Evolutionary conservation across 1,140 invertebrate genomes (phyloP), one percentile per base, ranked within the genome.

Genomic region (Ericerus pela): DNA sequence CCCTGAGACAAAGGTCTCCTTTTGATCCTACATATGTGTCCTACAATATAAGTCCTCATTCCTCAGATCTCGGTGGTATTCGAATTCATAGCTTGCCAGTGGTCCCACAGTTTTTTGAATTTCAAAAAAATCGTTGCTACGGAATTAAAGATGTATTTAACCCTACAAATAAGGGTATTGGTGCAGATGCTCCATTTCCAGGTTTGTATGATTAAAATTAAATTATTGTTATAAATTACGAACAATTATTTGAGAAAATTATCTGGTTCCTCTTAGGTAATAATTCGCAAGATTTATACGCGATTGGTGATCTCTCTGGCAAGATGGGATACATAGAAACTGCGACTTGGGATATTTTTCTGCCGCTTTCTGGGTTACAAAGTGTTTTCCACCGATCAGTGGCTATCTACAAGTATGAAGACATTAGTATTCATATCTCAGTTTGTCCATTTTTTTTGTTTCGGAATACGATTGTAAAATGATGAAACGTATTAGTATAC

Each of bases 281-380:
- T 59, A 83, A 85, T 26, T 90, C 88, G 3, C 85, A 88, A 67
- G 87, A 95, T 68, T 81, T 88, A 64, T 95, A 92, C 64, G 78
- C 85, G 2, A 69, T 92, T 12, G 89, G 90, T 0, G 91, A 96
- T 70, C 69, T 97, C 2, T 86, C 88, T 53, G 89, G 89, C 5
- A 97, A 96, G 71, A 79, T 84, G 53, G 62, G 61, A 14, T 63
- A 63, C 51, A 41, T 53, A 30, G 56, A 43, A 2, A 59, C 55
- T 53, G 60, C 55, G 10, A 55, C 47, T 64, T 86, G 82, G 77
- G 92, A 97, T 68, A 76, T 80, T 2, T 92, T 84, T 70, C 72
- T 96, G 51, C 90, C 89, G 0, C 70, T 96, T 6, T 85, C 84
- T 65, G 91, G 91, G 1, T 66, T 68, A 0, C 68, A 86, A 60